Evolutionary conservation across 2,797 vertebrate genomes (phyloP).

Genomic region (Enteromius argenteus): DNA sequence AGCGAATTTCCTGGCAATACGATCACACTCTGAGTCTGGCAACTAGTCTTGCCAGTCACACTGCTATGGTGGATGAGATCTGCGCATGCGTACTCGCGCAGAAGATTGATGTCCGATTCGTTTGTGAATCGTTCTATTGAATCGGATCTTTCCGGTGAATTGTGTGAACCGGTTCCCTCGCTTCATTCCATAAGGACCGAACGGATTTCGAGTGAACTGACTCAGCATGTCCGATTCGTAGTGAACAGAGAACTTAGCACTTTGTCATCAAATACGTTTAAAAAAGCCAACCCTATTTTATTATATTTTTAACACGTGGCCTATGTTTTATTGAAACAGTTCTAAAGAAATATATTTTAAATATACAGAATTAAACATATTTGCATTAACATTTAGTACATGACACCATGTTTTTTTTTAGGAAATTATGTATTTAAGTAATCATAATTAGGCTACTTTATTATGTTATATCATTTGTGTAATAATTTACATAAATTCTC

Average conservation of each 20-base stretch:
- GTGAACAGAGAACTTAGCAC: not conserved
- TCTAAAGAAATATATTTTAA: not conserved
- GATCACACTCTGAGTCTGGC: constrained; percentile 16
- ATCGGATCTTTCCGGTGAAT: not conserved
- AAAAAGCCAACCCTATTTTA: not conserved
- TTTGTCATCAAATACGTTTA: not conserved
- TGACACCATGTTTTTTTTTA: not conserved
- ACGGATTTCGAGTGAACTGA: not conserved
- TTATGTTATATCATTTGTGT: not conserved
- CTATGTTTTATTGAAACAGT: no score
- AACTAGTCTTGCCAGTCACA: constrained; percentile 52
- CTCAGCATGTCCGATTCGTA: not conserved
- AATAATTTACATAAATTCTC: no score
- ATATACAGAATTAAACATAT: not conserved
- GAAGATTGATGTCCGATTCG: not conserved
- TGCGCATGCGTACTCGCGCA: constrained; percentile 61
- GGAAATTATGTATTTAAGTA: not conserved
- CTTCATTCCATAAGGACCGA: not conserved
- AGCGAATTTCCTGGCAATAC: not conserved
- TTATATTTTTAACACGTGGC: not conserved
- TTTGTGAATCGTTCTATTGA: not conserved
- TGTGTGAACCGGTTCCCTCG: not conserved
- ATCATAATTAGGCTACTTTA: not conserved
- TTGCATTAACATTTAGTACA: not conserved
- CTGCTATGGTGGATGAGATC: constrained; percentile 1